Conservation (phyloP, 2,888 invertebrate genomes). For the Selenia dentaria region DNA sequence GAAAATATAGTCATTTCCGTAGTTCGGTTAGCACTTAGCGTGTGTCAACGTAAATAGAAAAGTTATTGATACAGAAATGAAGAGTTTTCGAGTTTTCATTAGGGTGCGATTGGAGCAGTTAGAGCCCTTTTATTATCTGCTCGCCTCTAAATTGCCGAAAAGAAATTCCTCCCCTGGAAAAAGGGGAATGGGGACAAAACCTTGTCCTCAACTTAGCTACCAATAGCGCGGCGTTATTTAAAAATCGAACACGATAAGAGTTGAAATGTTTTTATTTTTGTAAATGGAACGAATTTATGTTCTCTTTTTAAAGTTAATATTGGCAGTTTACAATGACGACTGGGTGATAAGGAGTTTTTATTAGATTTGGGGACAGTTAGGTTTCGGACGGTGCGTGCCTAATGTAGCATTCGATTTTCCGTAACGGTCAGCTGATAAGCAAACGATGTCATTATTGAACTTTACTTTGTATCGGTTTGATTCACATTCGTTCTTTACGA, state of each 20-base stretch:
- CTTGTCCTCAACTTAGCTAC: slow-evolving; percentile 75
- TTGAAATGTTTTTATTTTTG: slow-evolving; percentile 80
- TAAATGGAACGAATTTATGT: slow-evolving; percentile 80
- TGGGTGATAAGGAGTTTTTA: slow-evolving; percentile 78
- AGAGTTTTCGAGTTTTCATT: slow-evolving; percentile 81
- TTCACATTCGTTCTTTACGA: slow-evolving; percentile 50
- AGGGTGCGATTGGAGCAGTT: slow-evolving; percentile 80
- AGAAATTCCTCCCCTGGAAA: slow-evolving; percentile 77
- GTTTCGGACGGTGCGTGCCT: slow-evolving; percentile 75
- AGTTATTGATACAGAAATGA: slow-evolving; percentile 77
- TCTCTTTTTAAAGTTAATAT: slow-evolving; percentile 75
- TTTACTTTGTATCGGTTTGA: slow-evolving; percentile 73
- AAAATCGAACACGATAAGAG: slow-evolving; percentile 84
- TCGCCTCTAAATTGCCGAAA: slow-evolving; percentile 83
- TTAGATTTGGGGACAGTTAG: slow-evolving; percentile 66
- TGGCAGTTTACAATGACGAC: slow-evolving; percentile 69
- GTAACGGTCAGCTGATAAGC: slow-evolving; percentile 85
- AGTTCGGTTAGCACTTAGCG: slow-evolving; percentile 43
- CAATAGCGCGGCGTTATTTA: slow-evolving; percentile 80
- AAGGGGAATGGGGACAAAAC: slow-evolving; percentile 77
- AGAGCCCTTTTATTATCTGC: slow-evolving; percentile 85
- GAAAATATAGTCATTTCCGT: slow-evolving; percentile 44
- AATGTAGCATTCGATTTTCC: slow-evolving; percentile 82
- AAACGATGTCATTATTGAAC: slow-evolving; percentile 81
- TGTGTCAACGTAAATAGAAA: slow-evolving; percentile 57